These are phyloP conservation scores for Perognathus longimembris DNA, from an alignment of 2,113 vertebrate genomes.

Conservation along the genomic window DNA sequence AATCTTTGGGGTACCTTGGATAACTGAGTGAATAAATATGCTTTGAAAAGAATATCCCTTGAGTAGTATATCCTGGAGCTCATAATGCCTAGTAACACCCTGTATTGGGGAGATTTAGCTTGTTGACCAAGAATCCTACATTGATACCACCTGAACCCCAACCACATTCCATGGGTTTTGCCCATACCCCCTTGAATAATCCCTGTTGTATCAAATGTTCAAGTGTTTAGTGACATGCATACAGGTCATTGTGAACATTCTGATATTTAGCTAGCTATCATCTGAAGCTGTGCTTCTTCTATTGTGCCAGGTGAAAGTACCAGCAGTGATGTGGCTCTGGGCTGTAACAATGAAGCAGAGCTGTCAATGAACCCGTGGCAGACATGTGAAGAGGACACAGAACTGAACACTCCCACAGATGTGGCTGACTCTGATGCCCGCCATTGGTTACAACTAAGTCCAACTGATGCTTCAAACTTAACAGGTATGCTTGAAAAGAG, in stretches of 20 bases:
- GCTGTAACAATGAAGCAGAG: constrained; percentile 91
- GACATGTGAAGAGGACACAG: constrained; percentile 91
- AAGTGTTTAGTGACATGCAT: neutral
- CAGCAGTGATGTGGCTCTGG: constrained; percentile 91
- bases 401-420: constrained; percentile 89
- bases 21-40: neutral
- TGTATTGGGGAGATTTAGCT: neutral
- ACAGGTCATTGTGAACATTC: neutral
- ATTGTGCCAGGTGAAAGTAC: constrained; percentile 91
- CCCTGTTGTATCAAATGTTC: neutral
- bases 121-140: neutral
- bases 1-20: neutral
- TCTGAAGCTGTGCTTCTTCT: neutral
- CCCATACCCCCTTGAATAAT: neutral
- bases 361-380: constrained; percentile 89
- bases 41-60: neutral
- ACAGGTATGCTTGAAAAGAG: constrained; percentile 88
- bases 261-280: neutral
- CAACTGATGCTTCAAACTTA: constrained; percentile 90
- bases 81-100: neutral
- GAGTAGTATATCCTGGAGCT: neutral
- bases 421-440: constrained; percentile 87
- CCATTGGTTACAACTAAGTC: constrained; percentile 92
- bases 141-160: neutral
- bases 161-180: neutral